These are phyloP conservation scores for Pocillopora damicornis DNA, from an alignment of 64 coral and sea anemone species.

Conservation along the genomic window DNA sequence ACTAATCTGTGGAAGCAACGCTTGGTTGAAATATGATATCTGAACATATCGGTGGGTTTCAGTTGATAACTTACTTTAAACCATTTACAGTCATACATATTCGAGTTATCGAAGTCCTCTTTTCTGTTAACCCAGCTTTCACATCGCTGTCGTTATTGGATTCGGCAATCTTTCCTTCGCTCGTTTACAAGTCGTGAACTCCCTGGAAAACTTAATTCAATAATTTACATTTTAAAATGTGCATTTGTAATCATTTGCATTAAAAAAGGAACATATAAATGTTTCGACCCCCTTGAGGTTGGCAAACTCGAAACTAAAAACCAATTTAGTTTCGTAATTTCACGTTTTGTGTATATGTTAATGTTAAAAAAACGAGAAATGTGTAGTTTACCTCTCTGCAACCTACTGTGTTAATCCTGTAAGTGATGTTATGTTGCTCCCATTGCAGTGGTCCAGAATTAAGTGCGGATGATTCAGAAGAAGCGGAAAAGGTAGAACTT, in stretches of 20 bases:
- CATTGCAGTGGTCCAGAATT: conserved; percentile 26
- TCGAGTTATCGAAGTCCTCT: too few relatives aligned
- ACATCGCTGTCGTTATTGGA: too few relatives aligned
- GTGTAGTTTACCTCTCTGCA: background rate
- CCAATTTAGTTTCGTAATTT: background rate
- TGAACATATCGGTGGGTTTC: too few relatives aligned
- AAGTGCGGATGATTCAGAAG: conserved; percentile 44
- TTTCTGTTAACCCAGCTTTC: too few relatives aligned
- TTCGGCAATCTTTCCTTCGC: too few relatives aligned
- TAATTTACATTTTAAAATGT: background rate
- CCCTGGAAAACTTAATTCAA: background rate
- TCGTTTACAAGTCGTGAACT: too few relatives aligned
- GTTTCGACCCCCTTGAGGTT: background rate
- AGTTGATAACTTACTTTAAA: too few relatives aligned
- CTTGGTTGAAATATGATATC: too few relatives aligned
- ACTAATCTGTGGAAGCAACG: too few relatives aligned
- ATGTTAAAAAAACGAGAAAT: background rate
- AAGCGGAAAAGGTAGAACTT: conserved; percentile 22
- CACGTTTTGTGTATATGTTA: background rate
- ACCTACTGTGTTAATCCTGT: background rate
- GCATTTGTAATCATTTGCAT: background rate
- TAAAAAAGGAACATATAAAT: background rate
- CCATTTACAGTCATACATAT: too few relatives aligned
- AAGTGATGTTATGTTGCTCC: background rate
- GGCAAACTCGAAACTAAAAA: background rate